These are phyloP conservation scores for Microcebus lehilahytsara DNA, from an alignment of 2,113 vertebrate genomes.

Conservation along the genomic window DNA sequence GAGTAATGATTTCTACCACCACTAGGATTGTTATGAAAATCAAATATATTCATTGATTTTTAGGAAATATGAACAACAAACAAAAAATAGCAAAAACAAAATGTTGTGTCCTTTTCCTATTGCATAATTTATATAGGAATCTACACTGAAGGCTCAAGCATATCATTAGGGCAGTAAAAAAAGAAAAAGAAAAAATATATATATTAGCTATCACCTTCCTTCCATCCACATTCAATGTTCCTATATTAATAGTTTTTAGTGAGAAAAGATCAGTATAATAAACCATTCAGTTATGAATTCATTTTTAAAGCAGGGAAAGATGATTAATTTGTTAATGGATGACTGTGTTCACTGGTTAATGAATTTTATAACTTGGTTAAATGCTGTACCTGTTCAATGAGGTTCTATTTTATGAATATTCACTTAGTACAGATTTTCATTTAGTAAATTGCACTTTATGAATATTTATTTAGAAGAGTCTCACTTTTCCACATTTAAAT, in stretches of 20 bases:
- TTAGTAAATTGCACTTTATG: slow-evolving; percentile 39
- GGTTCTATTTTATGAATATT: not conserved
- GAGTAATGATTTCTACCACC: not conserved
- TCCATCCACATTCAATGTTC: not conserved
- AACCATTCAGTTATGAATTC: slow-evolving; percentile 3
- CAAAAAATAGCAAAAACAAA: not conserved
- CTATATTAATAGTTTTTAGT: not conserved
- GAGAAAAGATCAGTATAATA: slow-evolving; percentile 18
- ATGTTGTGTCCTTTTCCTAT: not conserved
- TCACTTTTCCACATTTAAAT: not conserved
- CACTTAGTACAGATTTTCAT: slow-evolving; percentile 41
- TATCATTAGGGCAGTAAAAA: not conserved
- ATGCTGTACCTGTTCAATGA: slow-evolving; percentile 52
- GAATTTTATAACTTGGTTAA: slow-evolving; percentile 43
- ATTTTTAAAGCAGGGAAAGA: slow-evolving; percentile 17
- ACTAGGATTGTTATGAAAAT: not conserved
- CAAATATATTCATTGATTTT: not conserved
- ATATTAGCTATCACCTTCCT: not conserved
- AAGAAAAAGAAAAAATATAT: not conserved
- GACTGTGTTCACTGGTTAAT: slow-evolving; percentile 43
- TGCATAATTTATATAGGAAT: not conserved
- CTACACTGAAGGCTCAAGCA: not conserved
- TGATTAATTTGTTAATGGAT: slow-evolving; percentile 54
- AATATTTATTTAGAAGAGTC: slow-evolving; percentile 50
- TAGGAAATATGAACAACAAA: not conserved